Evolutionary conservation across 2,888 invertebrate species (phyloP), one percentile per base, ranked within the genome.

Genomic region (Drosophila mettleri): DNA sequence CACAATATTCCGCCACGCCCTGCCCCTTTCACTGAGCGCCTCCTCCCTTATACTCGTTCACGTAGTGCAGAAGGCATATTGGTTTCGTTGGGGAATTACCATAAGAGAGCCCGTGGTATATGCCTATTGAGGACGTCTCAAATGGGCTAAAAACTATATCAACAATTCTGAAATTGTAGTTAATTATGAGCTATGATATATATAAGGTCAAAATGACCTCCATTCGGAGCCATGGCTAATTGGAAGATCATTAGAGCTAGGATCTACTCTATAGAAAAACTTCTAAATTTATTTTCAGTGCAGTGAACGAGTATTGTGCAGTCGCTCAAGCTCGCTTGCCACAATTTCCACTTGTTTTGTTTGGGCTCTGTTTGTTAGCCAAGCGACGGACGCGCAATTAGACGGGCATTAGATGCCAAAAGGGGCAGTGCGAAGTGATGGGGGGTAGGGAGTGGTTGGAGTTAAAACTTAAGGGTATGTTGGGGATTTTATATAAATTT

Each of bases 351-450:
- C 27, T 45, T 45, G 45, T 65, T 62, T 69, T 29, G 38, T 61
- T 62, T 65, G 58, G 68, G 79, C 62, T 68, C 78, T 78, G 78
- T 80, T 77, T 83, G 77, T 69, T 74, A 62, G 80, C 70, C 71
- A 62, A 55, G 70, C 75, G 75, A 36, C 39, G 71, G 67, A 67
- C 63, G 71, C 63, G 61, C 84, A 82, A 82, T 82, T 82, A 82
- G 81, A 61, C 46, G 72, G 63, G 63, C 71, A 65, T 78, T 72
- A 53, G 48, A 65, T 43, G 43, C 61, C 36, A 22, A 16, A 16
- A 51, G 18, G 9, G 38, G 14, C 1, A 20, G 38, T 6, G n/a
- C n/a, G n/a, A n/a, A n/a, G n/a, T n/a, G n/a, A n/a, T n/a, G 41
- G 38, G 14, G n/a, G 14, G 1, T 10, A n/a, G 1, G 46, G 3